Base-by-base conservation (phyloP, 2,888 invertebrate species). In the Eristalinus aeneus region DNA sequence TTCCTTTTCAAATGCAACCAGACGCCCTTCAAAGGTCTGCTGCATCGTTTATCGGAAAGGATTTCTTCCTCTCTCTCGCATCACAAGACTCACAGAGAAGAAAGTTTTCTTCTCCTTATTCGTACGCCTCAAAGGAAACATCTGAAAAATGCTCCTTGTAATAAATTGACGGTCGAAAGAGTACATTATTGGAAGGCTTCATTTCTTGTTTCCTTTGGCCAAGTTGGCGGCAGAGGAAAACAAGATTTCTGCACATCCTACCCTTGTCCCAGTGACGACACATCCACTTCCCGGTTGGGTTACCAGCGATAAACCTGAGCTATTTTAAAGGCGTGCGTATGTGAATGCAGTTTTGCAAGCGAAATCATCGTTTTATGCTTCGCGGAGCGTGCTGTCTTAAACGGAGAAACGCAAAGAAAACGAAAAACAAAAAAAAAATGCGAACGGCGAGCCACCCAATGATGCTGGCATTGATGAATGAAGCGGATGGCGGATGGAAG, bases 331-430 rank as follows among this genome's bases (percentile, higher is more conserved):
- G 64, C 58, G 64, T 69, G 54, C 53, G 60, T 74, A 54, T 61
- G 71, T 61, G 71, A 54, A 61, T 79, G 84, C 65, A 84, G 46
- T 79, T 56, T 74, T 71, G 22, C 36, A 71, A 54, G 69, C 1
- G 69, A 83, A 67, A 78, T 74, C 60, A 34, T 46, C 74, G 54
- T 75, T 72, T 84, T 79, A 46, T 75, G 84, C 75, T 75, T 63
- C 69, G 71, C 10, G 20, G 75, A 84, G 84, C 84, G 75, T 56
- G 65, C 56, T 68, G 65, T 32, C 34, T 46, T n/a, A 2, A 61
- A 23, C 65, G 39, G 32, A 23, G 16, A 23, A 9, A 39, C 46
- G 16, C 46, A 39, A 53, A 53, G 27, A 65, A 75, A 71, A 23
- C 4, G 31, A 75, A 64, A 64, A 80, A 27, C 2, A 27, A 27